Evolutionary conservation across 2,888 invertebrate genomes (phyloP).

Genomic region (Myathropa florea): DNA sequence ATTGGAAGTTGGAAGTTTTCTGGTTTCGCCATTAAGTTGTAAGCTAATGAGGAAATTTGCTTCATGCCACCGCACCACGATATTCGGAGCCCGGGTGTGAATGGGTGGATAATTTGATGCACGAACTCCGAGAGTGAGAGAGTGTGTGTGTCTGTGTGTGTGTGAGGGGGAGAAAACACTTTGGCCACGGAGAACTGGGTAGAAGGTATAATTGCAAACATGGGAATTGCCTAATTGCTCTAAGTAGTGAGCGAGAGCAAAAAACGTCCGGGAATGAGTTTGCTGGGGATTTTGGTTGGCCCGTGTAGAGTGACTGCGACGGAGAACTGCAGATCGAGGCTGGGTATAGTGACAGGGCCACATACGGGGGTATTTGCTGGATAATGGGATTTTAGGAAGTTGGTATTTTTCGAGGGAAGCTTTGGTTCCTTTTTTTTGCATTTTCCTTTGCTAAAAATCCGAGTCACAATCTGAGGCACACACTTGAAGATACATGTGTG

Average conservation of each 20-base stretch:
- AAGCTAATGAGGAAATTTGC: conserved; percentile 72
- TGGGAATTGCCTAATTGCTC: conserved; percentile 78
- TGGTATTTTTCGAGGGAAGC: conserved; percentile 6
- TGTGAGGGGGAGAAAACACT: conserved; percentile 45
- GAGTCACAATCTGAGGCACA: conserved; percentile 11
- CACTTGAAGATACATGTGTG: conserved; percentile 10
- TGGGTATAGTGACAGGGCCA: background rate
- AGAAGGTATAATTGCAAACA: conserved; percentile 76
- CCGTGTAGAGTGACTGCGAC: background rate
- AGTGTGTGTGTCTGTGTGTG: background rate
- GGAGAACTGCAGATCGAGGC: background rate
- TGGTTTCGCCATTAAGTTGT: conserved; percentile 64
- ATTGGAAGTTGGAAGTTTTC: conserved; percentile 54
- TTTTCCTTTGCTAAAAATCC: too few species aligned
- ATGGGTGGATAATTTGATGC: conserved; percentile 56
- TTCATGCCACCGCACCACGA: conserved; percentile 20
- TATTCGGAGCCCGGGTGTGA: background rate
- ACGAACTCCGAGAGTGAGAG: conserved; percentile 5
- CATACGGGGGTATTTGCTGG: conserved; percentile 26
- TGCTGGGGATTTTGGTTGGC: background rate
- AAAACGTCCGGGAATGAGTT: background rate
- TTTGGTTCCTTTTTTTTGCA: background rate
- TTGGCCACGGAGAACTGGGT: conserved; percentile 35
- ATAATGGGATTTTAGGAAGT: conserved; percentile 51
- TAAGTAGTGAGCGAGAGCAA: conserved; percentile 66